Evolutionary conservation across 2,888 invertebrate genomes (phyloP), one percentile per base, ranked within the genome.

Genomic region (Tipula lateralis): DNA sequence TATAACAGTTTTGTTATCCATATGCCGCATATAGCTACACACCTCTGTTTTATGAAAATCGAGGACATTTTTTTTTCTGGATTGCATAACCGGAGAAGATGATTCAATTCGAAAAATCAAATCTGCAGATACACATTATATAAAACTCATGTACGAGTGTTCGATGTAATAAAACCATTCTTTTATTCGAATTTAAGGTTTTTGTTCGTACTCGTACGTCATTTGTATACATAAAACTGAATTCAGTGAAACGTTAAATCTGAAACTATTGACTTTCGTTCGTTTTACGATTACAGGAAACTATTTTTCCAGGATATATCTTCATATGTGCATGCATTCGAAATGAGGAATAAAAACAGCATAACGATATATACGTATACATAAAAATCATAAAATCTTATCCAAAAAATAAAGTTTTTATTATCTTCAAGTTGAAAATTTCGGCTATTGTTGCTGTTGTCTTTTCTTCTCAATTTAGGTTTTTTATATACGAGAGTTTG

Each of bases 261-360:
- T 66, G 24, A 66, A 66, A 66, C 66, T 66, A 66, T 66, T 66
- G 66, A 66, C 66, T 66, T 66, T 66, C 66, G 13, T 66, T 66
- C 66, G 66, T 66, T 66, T 66, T 66, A 66, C 66, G 66, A 66
- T 66, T 66, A 66, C 66, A 66, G 66, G 66, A 66, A 66, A 66
- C 66, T 66, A 24, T 66, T 66, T 66, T 66, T 66, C 66, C 66
- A 66, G 66, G 66, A 66, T 66, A n/a, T n/a, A 66, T 66, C 66
- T 66, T 24, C 6, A 24, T 24, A 66, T 66, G n/a, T n/a, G 66
- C 66, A 66, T 66, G 66, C 66, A 66, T 66, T 66, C 66, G 9
- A 66, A 12, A 66, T 24, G 66, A 24, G 24, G 24, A 66, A 66
- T 66, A 66, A 66, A 66, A 66, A 66, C 66, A 66, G 24, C 66